Evolutionary conservation across 2,888 invertebrate genomes (phyloP), one percentile per base, ranked within the genome.

Genomic region (Psylliodes chrysocephalus): DNA sequence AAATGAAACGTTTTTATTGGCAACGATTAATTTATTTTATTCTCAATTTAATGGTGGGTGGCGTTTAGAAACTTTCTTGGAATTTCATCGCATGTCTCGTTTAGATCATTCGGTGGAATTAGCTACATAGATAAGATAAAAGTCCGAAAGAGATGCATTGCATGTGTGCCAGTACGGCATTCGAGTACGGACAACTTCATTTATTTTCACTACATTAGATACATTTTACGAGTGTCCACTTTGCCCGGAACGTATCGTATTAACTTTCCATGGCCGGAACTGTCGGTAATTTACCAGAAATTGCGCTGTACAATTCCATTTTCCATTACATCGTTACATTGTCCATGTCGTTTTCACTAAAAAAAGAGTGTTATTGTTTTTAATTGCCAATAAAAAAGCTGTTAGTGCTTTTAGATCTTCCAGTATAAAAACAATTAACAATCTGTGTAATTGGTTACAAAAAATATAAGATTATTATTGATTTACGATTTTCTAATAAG

Each of bases 151-250:
- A 44, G 25, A n/a, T 12, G 25, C 22, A 46, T 46, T 6, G 46
- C 46, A 22, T 46, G 46, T 19, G n/a, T 46, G 10, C 22, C 19
- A 19, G 17, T 14, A 44, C 44, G 8, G 33, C 12, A 33, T 33
- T 19, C 18, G 19, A 6, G 44, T 38, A 42, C 42, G 42, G 42
- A 42, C 17, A 18, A 49, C 28, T 49, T 25, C 49, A 15, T 49
- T 49, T 49, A 49, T 49, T 49, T 49, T 49, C 62, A 62, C 42
- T 42, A 66, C 69, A 68, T 72, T 70, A 70, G 68, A 62, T 69
- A 63, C 60, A 53, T 59, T 61, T 71, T 71, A 71, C 64, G 64
- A 62, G 68, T 70, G 73, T 73, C 71, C 72, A 72, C 72, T 74
- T 73, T 69, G 64, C 63, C 70, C 67, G 67, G 68, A 70, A 64